These are phyloP conservation scores for Platyscapa corneri DNA, from an alignment of 1,140 invertebrate genomes.

Conservation along the genomic window DNA sequence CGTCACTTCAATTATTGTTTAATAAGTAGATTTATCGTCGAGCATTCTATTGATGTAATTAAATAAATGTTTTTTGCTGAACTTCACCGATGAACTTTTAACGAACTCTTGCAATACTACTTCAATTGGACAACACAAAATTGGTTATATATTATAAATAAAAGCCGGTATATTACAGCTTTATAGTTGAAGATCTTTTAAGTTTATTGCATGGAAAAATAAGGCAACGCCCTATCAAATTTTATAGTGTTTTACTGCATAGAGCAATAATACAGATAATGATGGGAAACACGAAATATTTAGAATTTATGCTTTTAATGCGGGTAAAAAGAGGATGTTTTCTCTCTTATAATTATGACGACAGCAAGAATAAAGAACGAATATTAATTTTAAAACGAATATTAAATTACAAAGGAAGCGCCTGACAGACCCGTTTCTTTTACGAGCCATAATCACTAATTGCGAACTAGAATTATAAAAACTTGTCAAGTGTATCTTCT, in stretches of 20 bases:
- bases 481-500: slow-evolving; percentile 41
- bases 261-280: not conserved
- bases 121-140: no score
- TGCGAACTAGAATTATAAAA: slow-evolving; percentile 42
- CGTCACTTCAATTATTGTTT: no score
- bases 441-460: slow-evolving; percentile 41
- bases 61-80: no score
- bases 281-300: not conserved
- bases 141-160: no score
- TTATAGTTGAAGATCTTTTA: no score
- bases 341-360: not conserved
- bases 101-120: no score
- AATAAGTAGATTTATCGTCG: no score
- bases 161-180: no score
- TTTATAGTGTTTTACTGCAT: not conserved
- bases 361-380: slow-evolving; percentile 10
- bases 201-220: not conserved
- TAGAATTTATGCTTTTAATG: not conserved
- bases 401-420: slow-evolving; percentile 48
- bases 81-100: no score
- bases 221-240: not conserved
- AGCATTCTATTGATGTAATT: no score
- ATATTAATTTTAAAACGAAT: slow-evolving; percentile 36
- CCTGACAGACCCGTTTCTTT: slow-evolving; percentile 35
- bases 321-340: not conserved